Base-by-base conservation (phyloP, 2,888 invertebrate species). In the Hermodice carunculata region DNA sequence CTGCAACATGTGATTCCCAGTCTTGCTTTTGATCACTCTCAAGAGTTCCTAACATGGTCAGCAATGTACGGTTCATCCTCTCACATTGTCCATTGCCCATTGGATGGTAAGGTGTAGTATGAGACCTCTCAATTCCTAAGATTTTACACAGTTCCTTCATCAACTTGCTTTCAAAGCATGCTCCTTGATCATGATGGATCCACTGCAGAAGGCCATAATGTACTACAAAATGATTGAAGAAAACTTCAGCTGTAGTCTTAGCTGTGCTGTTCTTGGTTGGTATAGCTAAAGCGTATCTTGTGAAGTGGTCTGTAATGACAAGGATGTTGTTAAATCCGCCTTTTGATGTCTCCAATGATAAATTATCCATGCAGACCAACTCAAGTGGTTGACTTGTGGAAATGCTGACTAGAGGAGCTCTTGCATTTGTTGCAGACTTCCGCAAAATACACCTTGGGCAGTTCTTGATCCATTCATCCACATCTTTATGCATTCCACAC, bases 51-150 rank as follows among this genome's bases (percentile, higher is more conserved):
- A 64, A 29, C 66, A 70, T 70, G 19, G 37, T 46, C 6, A 68
- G 28, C 6, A 70, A 42, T 11, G 70, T 68, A 29, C 64, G 22
- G 22, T 70, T 68, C 22, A 44, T 66, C 46, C 66, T 42, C 49
- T 72, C 67, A n/a, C n/a, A n/a, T n/a, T n/a, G n/a, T n/a, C 68
- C 73, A 62, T 70, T 74, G 3, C 72, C 70, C 40, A 58, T 58
- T 0, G 70, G 71, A 31, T 66, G 61, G 44, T 62, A 68, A 5
- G 61, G 43, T 8, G 52, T 61, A n/a, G 61, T 61, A 6, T 42
- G 24, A n/a, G 42, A 42, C 31, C 53, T 61, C n/a, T 17, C 22
- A 6, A 61, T 31, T 0, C 46, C 61, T 11, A 19, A 24, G 8
- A 52, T 19, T 8, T 48, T 40, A 1, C 53, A 53, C 24, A 61